These are phyloP conservation scores for Microcebus ravelobensis DNA, from an alignment of 2,113 vertebrate genomes.

Conservation along the genomic window DNA sequence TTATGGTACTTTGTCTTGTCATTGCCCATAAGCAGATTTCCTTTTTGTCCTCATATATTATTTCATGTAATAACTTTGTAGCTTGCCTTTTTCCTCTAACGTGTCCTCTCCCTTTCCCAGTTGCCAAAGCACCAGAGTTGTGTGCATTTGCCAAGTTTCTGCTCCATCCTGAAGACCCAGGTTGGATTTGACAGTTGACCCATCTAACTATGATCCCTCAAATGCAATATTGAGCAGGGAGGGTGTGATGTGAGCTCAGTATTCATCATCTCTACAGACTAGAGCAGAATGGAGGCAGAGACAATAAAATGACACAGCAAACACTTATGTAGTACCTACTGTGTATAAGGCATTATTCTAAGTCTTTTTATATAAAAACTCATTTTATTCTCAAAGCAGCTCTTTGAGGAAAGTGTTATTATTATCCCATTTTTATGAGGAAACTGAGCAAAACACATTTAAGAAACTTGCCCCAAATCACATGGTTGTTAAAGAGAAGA, in stretches of 20 bases:
- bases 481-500: neutral
- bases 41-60: neutral
- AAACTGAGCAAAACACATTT: neutral
- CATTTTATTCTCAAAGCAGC: neutral
- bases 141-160: neutral
- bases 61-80: neutral
- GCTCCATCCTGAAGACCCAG: neutral
- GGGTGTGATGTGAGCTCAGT: neutral
- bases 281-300: neutral
- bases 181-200: neutral
- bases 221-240: neutral
- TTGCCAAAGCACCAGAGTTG: fast-evolving
- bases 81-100: neutral
- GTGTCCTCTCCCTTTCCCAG: neutral
- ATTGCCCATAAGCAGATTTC: neutral
- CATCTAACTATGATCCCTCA: neutral
- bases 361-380: neutral
- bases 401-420: neutral
- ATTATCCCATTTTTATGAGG: neutral
- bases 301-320: neutral
- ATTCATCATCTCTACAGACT: neutral
- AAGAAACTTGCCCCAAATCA: neutral
- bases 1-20: neutral
- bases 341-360: neutral
- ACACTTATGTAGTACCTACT: too few relatives aligned